phyloP scores from a whole-genome alignment of 2,113 vertebrate genomes.

The Accipiter cooperii region DNA sequence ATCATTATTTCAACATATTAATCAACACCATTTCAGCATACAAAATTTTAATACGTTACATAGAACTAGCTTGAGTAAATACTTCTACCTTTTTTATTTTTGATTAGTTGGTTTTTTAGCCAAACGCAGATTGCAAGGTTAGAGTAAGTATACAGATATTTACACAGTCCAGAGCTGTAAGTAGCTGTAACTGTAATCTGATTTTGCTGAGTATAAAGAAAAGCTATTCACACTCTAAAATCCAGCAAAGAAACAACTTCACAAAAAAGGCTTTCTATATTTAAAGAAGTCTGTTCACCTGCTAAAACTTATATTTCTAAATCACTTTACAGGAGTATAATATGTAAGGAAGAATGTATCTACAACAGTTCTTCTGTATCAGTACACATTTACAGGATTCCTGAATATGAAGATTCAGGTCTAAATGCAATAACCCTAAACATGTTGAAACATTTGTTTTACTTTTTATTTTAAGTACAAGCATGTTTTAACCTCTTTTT shows the following conservation, averaged over 20 bases:
- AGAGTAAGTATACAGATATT: background rate
- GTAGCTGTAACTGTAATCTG: background rate
- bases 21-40: background rate
- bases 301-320: constrained; percentile 1
- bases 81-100: background rate
- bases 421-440: background rate
- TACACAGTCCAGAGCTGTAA: constrained; percentile 7
- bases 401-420: background rate
- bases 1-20: background rate
- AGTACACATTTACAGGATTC: background rate
- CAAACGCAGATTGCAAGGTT: background rate
- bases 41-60: background rate
- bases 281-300: constrained; percentile 1
- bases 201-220: constrained; percentile 22
- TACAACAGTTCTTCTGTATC: background rate
- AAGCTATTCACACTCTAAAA: constrained; percentile 9
- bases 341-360: background rate
- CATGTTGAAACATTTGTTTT: background rate
- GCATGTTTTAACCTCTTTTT: background rate
- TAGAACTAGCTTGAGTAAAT: background rate
- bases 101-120: background rate
- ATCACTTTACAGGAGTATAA: background rate
- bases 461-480: background rate
- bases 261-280: constrained; percentile 25
- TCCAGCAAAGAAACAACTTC: constrained; percentile 20